Evolutionary conservation across 2,113 vertebrate species (phyloP).

Genomic region (Gallinago jamesoni): DNA sequence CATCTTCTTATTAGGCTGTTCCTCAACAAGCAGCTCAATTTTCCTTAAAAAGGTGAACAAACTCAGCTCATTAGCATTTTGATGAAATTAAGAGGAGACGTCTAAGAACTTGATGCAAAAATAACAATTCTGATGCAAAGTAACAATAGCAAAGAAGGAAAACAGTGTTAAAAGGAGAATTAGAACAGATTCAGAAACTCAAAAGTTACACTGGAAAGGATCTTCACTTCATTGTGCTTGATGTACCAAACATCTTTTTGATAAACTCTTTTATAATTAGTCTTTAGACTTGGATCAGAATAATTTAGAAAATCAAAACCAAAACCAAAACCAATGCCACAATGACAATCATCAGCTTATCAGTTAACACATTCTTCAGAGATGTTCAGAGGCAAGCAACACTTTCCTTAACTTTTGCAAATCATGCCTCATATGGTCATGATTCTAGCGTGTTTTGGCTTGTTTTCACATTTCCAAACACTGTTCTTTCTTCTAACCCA

Average conservation of each 20-base stretch:
- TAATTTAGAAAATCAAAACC: background rate
- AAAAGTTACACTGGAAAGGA: background rate
- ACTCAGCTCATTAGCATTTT: slow-evolving; percentile 42
- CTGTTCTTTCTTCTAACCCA: background rate
- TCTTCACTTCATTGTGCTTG: background rate
- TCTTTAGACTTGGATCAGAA: background rate
- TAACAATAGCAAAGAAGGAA: background rate
- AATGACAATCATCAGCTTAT: background rate
- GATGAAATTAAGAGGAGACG: slow-evolving; percentile 28
- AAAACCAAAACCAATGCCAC: too few relatives aligned
- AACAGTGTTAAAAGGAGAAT: background rate
- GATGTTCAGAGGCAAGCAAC: background rate
- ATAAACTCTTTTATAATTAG: background rate
- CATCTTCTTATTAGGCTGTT: background rate
- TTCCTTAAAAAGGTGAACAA: slow-evolving; percentile 16
- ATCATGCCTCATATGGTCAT: background rate
- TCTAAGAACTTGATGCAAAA: background rate
- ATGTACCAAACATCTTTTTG: background rate
- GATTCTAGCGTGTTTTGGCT: background rate
- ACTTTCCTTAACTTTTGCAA: background rate
- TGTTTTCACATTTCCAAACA: background rate
- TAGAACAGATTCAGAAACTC: background rate
- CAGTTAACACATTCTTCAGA: background rate
- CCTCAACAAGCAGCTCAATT: background rate
- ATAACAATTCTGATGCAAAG: background rate